Percentiles rank a stretch among this genome's conserved stretches.
These are phyloP conservation scores for Syngnathus acus DNA, from an alignment of 2,797 vertebrate genomes.

Conservation along the genomic window DNA sequence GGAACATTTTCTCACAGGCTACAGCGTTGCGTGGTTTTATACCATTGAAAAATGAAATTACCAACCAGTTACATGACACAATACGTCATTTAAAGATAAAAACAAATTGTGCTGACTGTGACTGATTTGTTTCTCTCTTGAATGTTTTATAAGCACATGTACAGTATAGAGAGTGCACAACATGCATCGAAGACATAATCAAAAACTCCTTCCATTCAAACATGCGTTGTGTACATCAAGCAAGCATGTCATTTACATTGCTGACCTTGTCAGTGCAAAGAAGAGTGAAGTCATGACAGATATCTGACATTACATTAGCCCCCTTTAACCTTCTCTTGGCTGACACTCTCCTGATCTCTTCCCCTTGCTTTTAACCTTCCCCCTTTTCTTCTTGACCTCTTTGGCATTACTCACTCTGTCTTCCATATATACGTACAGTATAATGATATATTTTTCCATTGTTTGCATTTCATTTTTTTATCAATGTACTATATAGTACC, in stretches of 20 bases:
- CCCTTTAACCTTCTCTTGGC: slow-evolving; percentile 57
- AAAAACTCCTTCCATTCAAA: slow-evolving; percentile 35
- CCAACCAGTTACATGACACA: too few species aligned
- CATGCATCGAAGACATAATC: slow-evolving; percentile 1
- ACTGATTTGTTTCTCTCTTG: not conserved
- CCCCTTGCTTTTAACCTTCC: slow-evolving; percentile 54
- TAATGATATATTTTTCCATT: not conserved
- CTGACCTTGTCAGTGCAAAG: slow-evolving; percentile 59
- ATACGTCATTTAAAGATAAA: not conserved
- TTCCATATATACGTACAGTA: slow-evolving; percentile 29
- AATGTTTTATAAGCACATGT: slow-evolving; percentile 1
- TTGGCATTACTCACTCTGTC: slow-evolving; percentile 13
- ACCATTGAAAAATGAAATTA: not conserved
- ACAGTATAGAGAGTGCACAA: not conserved
- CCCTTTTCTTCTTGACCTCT: slow-evolving; percentile 45
- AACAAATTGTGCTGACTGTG: not conserved
- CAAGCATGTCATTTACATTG: slow-evolving; percentile 57
- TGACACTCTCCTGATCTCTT: slow-evolving; percentile 33
- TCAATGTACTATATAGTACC: too few species aligned
- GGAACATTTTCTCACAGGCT: not conserved
- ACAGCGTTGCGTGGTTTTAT: not conserved
- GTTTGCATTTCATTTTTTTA: slow-evolving; percentile 11
- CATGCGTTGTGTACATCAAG: slow-evolving; percentile 39
- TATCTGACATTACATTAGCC: slow-evolving; percentile 64
- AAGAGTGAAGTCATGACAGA: slow-evolving; percentile 66